phyloP scores from a whole-genome alignment of 2,113 vertebrate genomes.

The Nasalis larvatus region DNA sequence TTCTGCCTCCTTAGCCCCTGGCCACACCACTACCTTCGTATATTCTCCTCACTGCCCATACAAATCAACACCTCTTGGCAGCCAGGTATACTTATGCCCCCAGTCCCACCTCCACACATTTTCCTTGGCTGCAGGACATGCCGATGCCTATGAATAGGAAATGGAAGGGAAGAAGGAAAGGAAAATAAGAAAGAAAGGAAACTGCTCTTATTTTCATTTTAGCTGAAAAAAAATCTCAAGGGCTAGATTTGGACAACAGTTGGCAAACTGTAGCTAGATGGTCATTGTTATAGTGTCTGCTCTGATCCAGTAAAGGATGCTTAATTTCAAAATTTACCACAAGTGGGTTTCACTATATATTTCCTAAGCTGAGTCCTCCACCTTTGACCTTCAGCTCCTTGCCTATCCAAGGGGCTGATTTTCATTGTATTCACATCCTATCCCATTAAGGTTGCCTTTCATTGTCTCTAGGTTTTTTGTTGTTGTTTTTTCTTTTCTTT shows the following conservation, averaged over 20 bases:
- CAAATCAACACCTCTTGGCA: neutral
- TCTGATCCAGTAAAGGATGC: neutral
- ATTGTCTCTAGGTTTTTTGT: neutral
- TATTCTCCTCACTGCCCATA: neutral
- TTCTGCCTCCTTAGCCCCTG: neutral
- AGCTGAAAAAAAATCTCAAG: neutral
- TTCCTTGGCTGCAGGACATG: neutral
- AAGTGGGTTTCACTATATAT: neutral
- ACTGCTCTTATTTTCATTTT: neutral
- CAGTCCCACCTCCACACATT: no score
- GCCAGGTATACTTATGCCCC: fast-evolving
- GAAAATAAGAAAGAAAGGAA: neutral
- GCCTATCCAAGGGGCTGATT: neutral
- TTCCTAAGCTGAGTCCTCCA: neutral
- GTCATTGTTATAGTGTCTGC: neutral
- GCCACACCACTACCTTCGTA: fast-evolving
- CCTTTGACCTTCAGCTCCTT: neutral
- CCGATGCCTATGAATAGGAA: neutral
- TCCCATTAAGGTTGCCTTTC: neutral
- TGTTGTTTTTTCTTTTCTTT: neutral
- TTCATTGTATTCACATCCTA: neutral
- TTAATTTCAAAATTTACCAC: neutral
- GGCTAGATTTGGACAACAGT: neutral
- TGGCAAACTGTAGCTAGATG: neutral
- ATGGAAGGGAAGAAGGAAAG: neutral